phyloP scores from a whole-genome alignment of 2,113 vertebrate species.

The Heterotilapia buettikoferi region DNA sequence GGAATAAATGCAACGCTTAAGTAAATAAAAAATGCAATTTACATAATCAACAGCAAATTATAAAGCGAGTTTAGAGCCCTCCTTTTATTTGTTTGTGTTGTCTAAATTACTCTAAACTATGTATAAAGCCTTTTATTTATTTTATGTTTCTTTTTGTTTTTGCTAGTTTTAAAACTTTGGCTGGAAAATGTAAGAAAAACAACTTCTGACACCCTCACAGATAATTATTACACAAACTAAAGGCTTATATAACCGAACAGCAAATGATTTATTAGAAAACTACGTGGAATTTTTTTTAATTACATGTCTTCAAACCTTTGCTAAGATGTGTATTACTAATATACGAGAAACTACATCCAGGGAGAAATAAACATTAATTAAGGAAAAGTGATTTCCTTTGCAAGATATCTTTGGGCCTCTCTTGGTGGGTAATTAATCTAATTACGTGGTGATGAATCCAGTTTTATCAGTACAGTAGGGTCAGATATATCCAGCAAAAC shows the following conservation, averaged over 20 bases:
- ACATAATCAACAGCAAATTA: neutral
- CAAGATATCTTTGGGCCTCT: neutral
- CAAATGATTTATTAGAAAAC: neutral
- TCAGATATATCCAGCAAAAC: neutral
- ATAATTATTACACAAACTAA: neutral
- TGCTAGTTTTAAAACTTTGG: neutral
- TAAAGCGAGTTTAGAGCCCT: neutral
- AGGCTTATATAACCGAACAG: neutral
- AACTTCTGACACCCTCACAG: neutral
- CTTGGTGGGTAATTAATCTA: neutral
- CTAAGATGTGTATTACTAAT: neutral
- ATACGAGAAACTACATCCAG: neutral
- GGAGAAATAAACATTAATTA: neutral
- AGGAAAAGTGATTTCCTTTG: neutral
- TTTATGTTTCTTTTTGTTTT: neutral
- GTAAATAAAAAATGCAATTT: neutral
- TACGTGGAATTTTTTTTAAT: neutral
- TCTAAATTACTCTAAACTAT: neutral
- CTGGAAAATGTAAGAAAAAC: neutral
- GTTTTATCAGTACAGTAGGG: neutral
- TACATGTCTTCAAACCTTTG: neutral
- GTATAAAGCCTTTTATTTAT: neutral
- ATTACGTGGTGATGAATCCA: neutral
- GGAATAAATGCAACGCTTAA: neutral
- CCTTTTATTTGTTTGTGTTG: neutral